Base-by-base conservation (phyloP, 2,888 invertebrate species). In the Drosophila longiperda region DNA sequence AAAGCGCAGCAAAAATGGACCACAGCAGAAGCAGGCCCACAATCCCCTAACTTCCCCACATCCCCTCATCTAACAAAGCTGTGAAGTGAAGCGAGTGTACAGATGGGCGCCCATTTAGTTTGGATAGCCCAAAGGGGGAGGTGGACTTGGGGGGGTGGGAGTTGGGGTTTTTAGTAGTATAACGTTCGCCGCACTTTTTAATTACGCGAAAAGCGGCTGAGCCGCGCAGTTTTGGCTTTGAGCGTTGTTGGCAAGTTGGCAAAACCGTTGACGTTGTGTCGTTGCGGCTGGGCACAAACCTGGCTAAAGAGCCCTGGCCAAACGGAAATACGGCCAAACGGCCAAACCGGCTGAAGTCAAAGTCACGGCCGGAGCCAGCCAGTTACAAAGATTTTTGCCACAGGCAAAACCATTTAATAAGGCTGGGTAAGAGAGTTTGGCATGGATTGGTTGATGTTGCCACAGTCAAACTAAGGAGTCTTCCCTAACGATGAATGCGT, bases 221-320 rank as follows among this genome's bases (percentile, higher is more conserved):
- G 85, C 90, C 83, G 90, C 90, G 90, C 89, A 84, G 89, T 84
- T 90, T 90, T 86, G 82, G 83, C 75, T 90, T 83, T 83, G 73
- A 82, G 71, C 52, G 64, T 38, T 55, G 26, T 38, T 55, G 26
- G 55, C 73, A 65, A 71, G 52, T 64, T 61, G 45, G 57, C 34
- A 64, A 78, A 80, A 69, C 55, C 71, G 71, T 72, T 72, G 72
- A 62, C 76, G 78, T 68, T 63, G 78, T 63, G 78, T 64, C 79
- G 79, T 58, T 69, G 74, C 63, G 70, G 78, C 78, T 67, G 64
- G 23, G 54, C 53, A 63, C 65, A 78, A 80, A 40, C 29, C 20
- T 20, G 40, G 15, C n/a, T 26, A 20, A 42, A 57, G 15, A 57
- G 15, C 20, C 67, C 60, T 73, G 78, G 61, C 67, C 38, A 72